Conservation (phyloP, 1,140 invertebrate species). For the Zaprionus gabonicus region DNA sequence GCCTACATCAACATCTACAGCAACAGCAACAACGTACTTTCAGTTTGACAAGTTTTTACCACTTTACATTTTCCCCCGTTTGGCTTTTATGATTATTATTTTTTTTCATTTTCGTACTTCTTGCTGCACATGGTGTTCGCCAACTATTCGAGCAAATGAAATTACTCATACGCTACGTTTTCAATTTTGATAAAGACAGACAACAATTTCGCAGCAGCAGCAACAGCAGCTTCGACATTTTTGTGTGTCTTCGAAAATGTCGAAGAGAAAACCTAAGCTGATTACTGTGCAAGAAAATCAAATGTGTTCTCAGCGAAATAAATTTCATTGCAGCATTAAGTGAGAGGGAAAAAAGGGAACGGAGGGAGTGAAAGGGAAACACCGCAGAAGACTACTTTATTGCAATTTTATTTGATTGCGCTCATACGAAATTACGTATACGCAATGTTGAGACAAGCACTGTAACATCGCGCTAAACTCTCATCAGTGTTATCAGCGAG, state of each 20-base stretch:
- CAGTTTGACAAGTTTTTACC: constrained; percentile 76
- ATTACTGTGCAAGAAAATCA: constrained; percentile 68
- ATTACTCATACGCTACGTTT: constrained; percentile 79
- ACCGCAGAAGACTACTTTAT: constrained; percentile 41
- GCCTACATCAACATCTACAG: constrained; percentile 37
- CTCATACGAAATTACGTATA: constrained; percentile 78
- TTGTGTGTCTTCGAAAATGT: constrained; percentile 35
- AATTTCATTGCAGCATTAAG: constrained; percentile 66
- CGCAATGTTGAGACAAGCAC: constrained; percentile 72
- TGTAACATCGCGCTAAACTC: constrained; percentile 53
- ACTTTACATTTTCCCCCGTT: constrained; percentile 68
- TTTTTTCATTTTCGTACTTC: constrained; percentile 41
- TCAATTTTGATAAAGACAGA: constrained; percentile 71
- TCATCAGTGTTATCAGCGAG: constrained; percentile 71
- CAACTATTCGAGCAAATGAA: constrained; percentile 73
- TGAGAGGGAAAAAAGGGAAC: constrained; percentile 10
- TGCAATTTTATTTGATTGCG: constrained; percentile 81
- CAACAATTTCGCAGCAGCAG: constrained; percentile 53
- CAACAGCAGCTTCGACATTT: constrained; percentile 27
- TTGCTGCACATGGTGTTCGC: constrained; percentile 35
- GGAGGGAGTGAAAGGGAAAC: constrained; percentile 7
- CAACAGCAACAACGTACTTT: constrained; percentile 38
- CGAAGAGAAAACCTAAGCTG: constrained; percentile 62
- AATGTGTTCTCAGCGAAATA: constrained; percentile 70
- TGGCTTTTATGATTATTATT: constrained; percentile 26